Conservation (phyloP, 2,888 invertebrate genomes). For the Hydrotaea diabolus region DNA sequence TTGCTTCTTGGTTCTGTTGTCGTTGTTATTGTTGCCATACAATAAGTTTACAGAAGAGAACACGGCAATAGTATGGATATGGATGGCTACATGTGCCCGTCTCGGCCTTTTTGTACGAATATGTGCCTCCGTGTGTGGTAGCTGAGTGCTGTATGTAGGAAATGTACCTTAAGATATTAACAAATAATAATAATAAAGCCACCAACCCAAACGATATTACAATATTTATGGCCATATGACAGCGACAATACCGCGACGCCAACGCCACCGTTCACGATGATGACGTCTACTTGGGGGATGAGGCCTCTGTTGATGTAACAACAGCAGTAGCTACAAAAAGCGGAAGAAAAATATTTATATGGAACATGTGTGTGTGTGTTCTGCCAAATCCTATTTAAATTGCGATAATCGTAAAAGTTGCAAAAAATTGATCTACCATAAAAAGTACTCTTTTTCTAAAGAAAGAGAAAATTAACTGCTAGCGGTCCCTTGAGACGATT, state of each 20-base stretch:
- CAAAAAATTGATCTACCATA: no score
- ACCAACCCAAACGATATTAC: background rate
- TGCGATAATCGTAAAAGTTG: no score
- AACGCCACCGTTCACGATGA: background rate
- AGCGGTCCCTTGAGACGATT: no score
- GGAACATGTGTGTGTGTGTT: no score
- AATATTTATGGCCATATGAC: background rate
- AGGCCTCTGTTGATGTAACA: background rate
- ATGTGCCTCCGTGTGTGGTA: background rate
- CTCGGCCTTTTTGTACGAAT: no score
- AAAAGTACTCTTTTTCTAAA: no score
- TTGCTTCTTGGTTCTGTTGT: constrained; percentile 52
- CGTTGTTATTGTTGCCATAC: constrained; percentile 57
- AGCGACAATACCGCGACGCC: no score
- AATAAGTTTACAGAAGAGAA: constrained; percentile 38
- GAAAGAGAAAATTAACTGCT: no score
- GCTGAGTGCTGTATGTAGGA: constrained; percentile 8
- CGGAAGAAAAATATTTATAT: no score
- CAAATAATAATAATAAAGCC: constrained; percentile 1
- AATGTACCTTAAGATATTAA: constrained; percentile 19
- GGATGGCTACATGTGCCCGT: background rate
- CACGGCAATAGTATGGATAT: background rate
- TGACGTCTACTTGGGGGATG: background rate
- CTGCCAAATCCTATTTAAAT: no score
- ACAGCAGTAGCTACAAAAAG: no score